Evolutionary conservation across 2,797 vertebrate genomes (phyloP).

Genomic region (Pterois miles): DNA sequence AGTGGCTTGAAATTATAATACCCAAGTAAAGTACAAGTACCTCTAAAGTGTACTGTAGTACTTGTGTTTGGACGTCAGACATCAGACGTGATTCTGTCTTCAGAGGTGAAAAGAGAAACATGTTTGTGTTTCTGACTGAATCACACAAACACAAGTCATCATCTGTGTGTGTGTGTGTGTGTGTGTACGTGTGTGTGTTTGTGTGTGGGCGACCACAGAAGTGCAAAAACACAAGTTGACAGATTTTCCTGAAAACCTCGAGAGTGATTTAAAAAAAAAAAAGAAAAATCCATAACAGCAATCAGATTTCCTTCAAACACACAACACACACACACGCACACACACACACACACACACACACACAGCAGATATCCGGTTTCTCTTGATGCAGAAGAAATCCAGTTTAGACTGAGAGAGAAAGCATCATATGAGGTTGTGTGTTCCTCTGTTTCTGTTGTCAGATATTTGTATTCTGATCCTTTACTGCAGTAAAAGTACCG

Average conservation of each 20-base stretch:
- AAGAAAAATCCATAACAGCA: slow-evolving; percentile 25
- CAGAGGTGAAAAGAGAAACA: neutral
- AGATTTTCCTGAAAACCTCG: slow-evolving; percentile 40
- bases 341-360: neutral
- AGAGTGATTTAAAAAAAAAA: slow-evolving; percentile 26
- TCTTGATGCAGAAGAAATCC: slow-evolving; percentile 23
- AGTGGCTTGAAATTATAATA: neutral
- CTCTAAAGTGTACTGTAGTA: neutral
- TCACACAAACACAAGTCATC: neutral
- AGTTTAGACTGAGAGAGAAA: slow-evolving; percentile 13
- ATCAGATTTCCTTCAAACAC: slow-evolving; percentile 20
- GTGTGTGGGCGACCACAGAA: slow-evolving; percentile 29
- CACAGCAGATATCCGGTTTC: slow-evolving; percentile 4
- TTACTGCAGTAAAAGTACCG: no score
- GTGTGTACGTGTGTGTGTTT: neutral
- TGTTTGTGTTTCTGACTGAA: slow-evolving; percentile 8
- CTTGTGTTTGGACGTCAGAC: neutral
- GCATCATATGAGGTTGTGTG: neutral
- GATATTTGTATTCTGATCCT: no score
- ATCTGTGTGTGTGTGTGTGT: neutral
- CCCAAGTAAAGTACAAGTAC: neutral
- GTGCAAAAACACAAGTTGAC: slow-evolving; percentile 40
- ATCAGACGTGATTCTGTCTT: neutral
- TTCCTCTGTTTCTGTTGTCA: neutral
- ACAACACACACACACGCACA: neutral